A percentile compares a stretch with the other conserved stretches of the same genome.
phyloP scores from a whole-genome alignment of 23 tunicate genomes.

The Styela plicata region DNA sequence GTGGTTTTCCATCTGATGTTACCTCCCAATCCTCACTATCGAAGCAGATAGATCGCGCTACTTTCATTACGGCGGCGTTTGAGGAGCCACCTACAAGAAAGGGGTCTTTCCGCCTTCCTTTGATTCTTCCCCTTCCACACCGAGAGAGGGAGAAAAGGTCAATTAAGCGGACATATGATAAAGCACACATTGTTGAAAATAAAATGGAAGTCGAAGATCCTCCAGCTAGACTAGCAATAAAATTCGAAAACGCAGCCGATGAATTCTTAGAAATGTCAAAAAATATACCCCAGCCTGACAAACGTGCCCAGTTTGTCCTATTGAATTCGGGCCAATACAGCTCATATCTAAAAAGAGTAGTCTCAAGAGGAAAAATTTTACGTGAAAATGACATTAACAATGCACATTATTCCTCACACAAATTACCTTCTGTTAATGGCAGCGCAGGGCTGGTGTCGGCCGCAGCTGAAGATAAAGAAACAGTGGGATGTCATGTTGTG shows the following conservation, averaged over 20 bases:
- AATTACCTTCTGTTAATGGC: conserved; percentile 20
- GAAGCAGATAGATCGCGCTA: conserved; percentile 1
- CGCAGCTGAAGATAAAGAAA: conserved; percentile 17
- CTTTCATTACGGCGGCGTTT: conserved; percentile 12
- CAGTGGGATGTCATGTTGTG: conserved; percentile 78
- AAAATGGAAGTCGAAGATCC: conserved; percentile 7
- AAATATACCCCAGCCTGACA: background rate
- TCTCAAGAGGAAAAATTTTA: conserved; percentile 29
- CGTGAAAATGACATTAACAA: background rate
- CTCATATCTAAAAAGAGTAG: conserved; percentile 40
- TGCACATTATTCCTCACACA: conserved; percentile 1
- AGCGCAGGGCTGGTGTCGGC: conserved; percentile 36
- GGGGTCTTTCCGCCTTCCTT: conserved; percentile 3
- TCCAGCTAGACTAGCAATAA: background rate
- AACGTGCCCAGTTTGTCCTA: conserved; percentile 31
- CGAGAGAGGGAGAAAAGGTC: background rate
- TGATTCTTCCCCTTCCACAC: conserved; percentile 4
- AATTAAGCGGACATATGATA: background rate
- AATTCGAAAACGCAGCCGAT: background rate
- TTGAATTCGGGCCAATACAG: conserved; percentile 68
- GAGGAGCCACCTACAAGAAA: background rate
- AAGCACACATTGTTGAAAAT: background rate
- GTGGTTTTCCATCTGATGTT: background rate
- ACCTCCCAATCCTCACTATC: conserved; percentile 2
- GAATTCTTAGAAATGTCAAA: background rate